Evolutionary conservation across 1,140 invertebrate genomes (phyloP).

Genomic region (Platyscapa corneri): DNA sequence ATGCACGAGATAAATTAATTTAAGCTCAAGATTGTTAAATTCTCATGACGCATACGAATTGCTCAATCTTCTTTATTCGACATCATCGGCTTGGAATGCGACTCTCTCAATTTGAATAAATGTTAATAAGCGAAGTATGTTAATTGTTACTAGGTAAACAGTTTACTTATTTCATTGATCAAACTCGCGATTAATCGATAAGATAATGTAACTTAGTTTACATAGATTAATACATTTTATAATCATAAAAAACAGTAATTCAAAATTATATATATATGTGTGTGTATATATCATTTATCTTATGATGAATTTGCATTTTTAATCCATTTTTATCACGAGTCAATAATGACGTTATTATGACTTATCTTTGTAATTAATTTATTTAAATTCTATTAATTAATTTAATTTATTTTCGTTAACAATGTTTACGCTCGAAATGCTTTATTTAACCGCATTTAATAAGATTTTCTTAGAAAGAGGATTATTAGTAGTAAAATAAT

Average conservation of each 20-base stretch:
- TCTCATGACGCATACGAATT: not conserved
- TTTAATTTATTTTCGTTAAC: not conserved
- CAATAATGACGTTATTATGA: not conserved
- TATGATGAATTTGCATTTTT: not conserved
- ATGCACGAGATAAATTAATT: constrained; percentile 38
- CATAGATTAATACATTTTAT: not conserved
- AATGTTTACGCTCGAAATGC: not conserved
- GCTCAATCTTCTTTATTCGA: not conserved
- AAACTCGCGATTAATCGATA: not conserved
- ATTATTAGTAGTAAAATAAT: no score
- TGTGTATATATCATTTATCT: no score
- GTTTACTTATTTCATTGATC: not conserved
- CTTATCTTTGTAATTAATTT: not conserved
- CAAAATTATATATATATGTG: not conserved
- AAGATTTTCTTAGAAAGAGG: not conserved
- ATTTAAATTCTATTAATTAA: not conserved
- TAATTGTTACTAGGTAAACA: not conserved
- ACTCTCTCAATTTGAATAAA: not conserved
- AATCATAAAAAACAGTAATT: not conserved
- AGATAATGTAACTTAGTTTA: not conserved
- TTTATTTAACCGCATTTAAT: not conserved
- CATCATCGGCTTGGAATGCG: not conserved
- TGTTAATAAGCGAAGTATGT: not conserved
- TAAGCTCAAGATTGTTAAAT: not conserved
- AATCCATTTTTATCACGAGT: not conserved